These are phyloP conservation scores for Patella depressa DNA, from an alignment of 2,888 invertebrate genomes.

Conservation along the genomic window DNA sequence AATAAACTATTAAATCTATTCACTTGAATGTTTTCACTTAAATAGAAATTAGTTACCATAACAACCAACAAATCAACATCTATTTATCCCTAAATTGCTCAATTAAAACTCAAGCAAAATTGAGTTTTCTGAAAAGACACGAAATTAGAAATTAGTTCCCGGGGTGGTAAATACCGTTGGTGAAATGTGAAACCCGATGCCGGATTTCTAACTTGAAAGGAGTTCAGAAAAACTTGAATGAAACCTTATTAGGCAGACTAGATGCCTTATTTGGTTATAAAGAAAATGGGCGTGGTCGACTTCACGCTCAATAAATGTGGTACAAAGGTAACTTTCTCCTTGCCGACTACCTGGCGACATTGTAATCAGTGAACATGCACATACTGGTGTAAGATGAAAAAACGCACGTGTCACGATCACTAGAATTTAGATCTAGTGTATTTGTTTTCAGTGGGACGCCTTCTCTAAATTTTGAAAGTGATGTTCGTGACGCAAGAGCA, in stretches of 20 bases:
- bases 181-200: slow-evolving; percentile 5
- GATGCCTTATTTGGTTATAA: background rate
- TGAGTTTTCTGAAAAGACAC: slow-evolving; percentile 8
- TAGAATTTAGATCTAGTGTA: too few relatives aligned
- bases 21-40: background rate
- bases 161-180: background rate
- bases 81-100: slow-evolving; percentile 1
- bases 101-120: slow-evolving; percentile 6
- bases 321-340: background rate
- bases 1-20: background rate
- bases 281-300: background rate
- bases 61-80: background rate
- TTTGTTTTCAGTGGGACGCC: too few relatives aligned
- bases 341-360: background rate
- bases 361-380: background rate
- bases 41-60: slow-evolving; percentile 1
- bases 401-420: too few relatives aligned
- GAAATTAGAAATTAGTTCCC: background rate
- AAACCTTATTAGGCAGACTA: too few relatives aligned
- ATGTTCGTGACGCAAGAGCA: too few relatives aligned
- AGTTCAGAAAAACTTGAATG: too few relatives aligned
- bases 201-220: too few relatives aligned
- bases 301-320: background rate
- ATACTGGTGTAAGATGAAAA: background rate
- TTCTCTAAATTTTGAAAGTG: too few relatives aligned